Evolutionary conservation across 2,888 invertebrate species (phyloP), one percentile per base, ranked within the genome.

Genomic region (Lasioglossum pauxillum): DNA sequence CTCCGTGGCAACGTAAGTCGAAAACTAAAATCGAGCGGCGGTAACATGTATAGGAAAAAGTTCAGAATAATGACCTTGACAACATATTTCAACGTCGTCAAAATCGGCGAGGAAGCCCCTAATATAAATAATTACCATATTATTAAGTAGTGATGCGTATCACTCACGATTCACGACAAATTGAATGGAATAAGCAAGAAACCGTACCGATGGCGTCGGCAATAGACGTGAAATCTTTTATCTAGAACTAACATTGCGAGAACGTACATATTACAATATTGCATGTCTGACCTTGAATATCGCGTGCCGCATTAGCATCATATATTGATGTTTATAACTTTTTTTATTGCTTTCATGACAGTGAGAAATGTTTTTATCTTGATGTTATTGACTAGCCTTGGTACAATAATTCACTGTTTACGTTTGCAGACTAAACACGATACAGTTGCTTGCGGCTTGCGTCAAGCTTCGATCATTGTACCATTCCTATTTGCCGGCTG

Each of bases 341-440:
- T 38, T 69, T 69, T 69, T 41, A 69, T 69, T n/a, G n/a, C 49
- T 53, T 69, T 27, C 38, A 78, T 38, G 38, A 38, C 38, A 19
- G n/a, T 49, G 38, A 16, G n/a, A 67, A n/a, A 35, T n/a, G 23
- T 19, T 69, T 44, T 31, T 53, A 69, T 7, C 38, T 69, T 19
- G 69, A 38, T 69, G 16, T 19, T n/a, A 27, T 49, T 38, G 53
- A 53, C 5, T n/a, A 53, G 10, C 49, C n/a, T 16, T n/a, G n/a
- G 38, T 78, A 12, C 38, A 69, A 49, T 49, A 69, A 38, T 69
- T n/a, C n/a, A 23, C 19, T 19, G 8, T 78, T n/a, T 27, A 53
- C 10, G n/a, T 19, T 64, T 64, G 14, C 16, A 35, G 31, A 64
- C 7, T 38, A 23, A 57, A 75, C 14, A 38, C 38, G 38, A 1